Evolutionary conservation across 2,888 invertebrate genomes (phyloP), one percentile per base, ranked within the genome.

Genomic region (Cerastis rubricosa): DNA sequence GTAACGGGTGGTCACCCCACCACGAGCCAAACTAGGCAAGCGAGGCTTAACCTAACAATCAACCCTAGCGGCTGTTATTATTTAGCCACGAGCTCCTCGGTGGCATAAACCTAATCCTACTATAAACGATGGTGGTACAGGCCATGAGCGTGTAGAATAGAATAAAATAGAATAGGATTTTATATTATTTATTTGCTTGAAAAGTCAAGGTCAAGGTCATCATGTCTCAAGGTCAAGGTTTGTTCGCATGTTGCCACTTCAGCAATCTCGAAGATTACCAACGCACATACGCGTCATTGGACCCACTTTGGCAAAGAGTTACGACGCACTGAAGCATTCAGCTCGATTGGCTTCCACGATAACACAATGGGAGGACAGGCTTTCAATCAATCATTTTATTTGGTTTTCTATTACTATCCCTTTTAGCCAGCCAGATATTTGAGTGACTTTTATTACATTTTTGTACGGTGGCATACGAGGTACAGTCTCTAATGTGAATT

Each of bases 381-480:
- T 64, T 61, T 40, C 74, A 79, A 78, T 83, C 81, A 79, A 79
- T 79, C 74, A 83, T 61, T 25, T 11, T 40, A 19, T 17, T 8
- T 74, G 17, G 29, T 43, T 74, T 35, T 25, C 12, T 19, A 74
- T 74, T 54, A 14, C n/a, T 40, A 49, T 54, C 6, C 12, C 14
- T 12, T 17, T 64, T n/a, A 0, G 4, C 40, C 8, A 1, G 22
- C 0, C 4, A 6, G 63, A 54, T 40, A 40, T 14, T 57, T 29
- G 8, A 40, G 40, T 8, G 3, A 51, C 40, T 63, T 5, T 40
- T 40, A 14, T n/a, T n/a, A 64, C 64, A 57, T 57, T 57, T 14
- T 25, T 25, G 14, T 57, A 14, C 7, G 17, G 12, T 25, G 25
- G 7, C 25, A n/a, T 57, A 25, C 14, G 57, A 57, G 57, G 25